These are phyloP conservation scores for Epizoanthus ramosus DNA, from an alignment of 92 coral and sea anemone species.

Conservation along the genomic window DNA sequence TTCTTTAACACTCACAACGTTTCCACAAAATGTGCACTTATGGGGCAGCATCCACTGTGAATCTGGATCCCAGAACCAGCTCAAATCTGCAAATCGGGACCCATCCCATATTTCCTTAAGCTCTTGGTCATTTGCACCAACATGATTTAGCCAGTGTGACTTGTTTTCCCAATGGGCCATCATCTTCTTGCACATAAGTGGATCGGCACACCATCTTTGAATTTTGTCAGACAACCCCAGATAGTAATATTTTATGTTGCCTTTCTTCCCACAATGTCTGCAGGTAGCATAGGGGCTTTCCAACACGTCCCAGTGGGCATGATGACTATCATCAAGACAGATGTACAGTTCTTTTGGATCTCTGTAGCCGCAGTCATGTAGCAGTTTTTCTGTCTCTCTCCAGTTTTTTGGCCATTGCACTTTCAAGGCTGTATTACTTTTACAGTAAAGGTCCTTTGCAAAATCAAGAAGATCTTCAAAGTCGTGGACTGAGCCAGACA, in stretches of 20 bases:
- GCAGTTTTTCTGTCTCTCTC: slow-evolving; percentile 42
- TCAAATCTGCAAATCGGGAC: slow-evolving; percentile 47
- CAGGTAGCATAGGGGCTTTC: slow-evolving; percentile 33
- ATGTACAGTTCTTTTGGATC: slow-evolving; percentile 56
- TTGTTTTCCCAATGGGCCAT: slow-evolving; percentile 58
- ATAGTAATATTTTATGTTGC: slow-evolving; percentile 51
- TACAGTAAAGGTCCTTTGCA: slow-evolving; percentile 54
- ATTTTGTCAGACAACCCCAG: slow-evolving; percentile 61
- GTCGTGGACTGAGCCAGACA: slow-evolving; percentile 37
- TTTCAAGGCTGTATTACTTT: slow-evolving; percentile 5
- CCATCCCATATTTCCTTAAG: slow-evolving; percentile 68
- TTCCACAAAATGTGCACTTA: slow-evolving; percentile 53
- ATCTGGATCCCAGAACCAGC: slow-evolving; percentile 63
- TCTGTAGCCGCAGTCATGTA: slow-evolving; percentile 49
- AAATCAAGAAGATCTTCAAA: slow-evolving; percentile 50
- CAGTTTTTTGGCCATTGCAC: slow-evolving; percentile 58
- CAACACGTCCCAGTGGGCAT: slow-evolving; percentile 45
- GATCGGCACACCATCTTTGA: slow-evolving; percentile 42
- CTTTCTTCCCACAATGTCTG: slow-evolving; percentile 55
- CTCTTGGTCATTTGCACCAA: slow-evolving; percentile 28
- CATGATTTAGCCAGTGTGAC: slow-evolving; percentile 48
- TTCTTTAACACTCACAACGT: slow-evolving; percentile 45
- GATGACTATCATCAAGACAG: slow-evolving; percentile 45
- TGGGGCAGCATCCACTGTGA: slow-evolving; percentile 45
- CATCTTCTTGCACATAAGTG: slow-evolving; percentile 55